These are phyloP conservation scores for Colletes gigas DNA, from an alignment of 1,140 invertebrate species.

Conservation along the genomic window DNA sequence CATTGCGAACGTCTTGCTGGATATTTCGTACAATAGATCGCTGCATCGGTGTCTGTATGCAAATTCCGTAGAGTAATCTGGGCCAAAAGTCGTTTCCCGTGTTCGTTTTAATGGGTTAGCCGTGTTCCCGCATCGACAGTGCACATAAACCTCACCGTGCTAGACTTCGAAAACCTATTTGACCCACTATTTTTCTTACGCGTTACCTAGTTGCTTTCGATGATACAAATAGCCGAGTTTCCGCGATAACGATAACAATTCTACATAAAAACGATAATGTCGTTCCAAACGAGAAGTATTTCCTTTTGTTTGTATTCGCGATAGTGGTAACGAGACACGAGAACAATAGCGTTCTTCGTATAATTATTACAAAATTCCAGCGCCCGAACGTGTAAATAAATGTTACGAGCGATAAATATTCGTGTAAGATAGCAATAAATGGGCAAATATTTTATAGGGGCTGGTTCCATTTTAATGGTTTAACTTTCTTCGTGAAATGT, in stretches of 20 bases:
- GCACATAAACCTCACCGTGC: not conserved
- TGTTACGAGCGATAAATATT: no score
- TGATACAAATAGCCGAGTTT: slow-evolving; percentile 20
- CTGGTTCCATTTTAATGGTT: no score
- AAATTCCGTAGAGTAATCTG: slow-evolving; percentile 22
- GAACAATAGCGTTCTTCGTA: not conserved
- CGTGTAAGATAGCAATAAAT: no score
- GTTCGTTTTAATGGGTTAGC: slow-evolving; percentile 34
- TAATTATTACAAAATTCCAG: not conserved
- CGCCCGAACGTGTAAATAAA: no score
- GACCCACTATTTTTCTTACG: not conserved
- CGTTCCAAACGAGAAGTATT: not conserved
- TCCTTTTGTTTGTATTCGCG: not conserved
- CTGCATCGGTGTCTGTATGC: slow-evolving; percentile 6
- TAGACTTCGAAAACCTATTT: slow-evolving; percentile 1
- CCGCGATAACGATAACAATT: slow-evolving; percentile 34
- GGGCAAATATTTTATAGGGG: no score
- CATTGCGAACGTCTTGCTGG: not conserved
- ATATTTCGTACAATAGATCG: not conserved
- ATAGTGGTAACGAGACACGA: not conserved
- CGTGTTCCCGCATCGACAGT: slow-evolving; percentile 15
- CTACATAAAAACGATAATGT: slow-evolving; percentile 12
- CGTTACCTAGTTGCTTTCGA: slow-evolving; percentile 6
- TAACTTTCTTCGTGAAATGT: no score
- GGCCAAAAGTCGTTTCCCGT: slow-evolving; percentile 34